phyloP scores from a whole-genome alignment of 2,888 invertebrate species.

The Leucophenga maculata region DNA sequence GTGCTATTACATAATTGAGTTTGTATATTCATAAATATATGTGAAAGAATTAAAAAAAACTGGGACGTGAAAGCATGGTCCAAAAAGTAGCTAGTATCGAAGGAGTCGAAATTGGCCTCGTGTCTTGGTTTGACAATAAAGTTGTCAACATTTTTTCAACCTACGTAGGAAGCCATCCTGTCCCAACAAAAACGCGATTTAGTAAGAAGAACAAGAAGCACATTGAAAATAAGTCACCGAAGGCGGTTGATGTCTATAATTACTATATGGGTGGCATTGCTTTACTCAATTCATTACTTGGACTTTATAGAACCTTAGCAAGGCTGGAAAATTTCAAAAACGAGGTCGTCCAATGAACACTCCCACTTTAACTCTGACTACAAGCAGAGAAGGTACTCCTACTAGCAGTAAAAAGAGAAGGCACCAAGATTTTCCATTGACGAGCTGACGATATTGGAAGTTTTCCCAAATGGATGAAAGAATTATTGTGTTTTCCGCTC shows the following conservation, averaged over 20 bases:
- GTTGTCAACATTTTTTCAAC: conserved; percentile 11
- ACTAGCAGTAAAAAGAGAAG: conserved; percentile 18
- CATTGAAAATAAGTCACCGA: conserved; percentile 23
- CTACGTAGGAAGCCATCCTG: conserved; percentile 34
- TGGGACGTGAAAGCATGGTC: conserved; percentile 29
- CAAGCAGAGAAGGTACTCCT: conserved; percentile 31
- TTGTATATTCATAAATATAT: too few relatives aligned
- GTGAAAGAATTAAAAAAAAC: too few relatives aligned
- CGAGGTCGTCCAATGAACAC: too few relatives aligned
- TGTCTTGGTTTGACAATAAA: conserved; percentile 40
- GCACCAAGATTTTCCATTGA: conserved; percentile 29
- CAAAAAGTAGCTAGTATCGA: conserved; percentile 33
- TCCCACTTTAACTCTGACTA: conserved; percentile 28
- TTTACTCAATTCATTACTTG: conserved; percentile 33
- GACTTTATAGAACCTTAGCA: conserved; percentile 30
- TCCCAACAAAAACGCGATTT: conserved; percentile 29
- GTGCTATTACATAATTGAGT: too few relatives aligned
- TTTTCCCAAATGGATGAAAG: conserved; percentile 35
- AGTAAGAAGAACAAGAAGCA: conserved; percentile 34
- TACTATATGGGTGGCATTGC: conserved; percentile 30
- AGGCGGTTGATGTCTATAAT: conserved; percentile 26
- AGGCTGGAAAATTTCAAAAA: too few relatives aligned
- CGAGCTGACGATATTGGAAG: conserved; percentile 33
- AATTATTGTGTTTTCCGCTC: conserved; percentile 31
- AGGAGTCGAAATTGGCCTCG: conserved; percentile 32